Percentiles rank a stretch among this genome's conserved stretches.
Conservation (phyloP, 2,888 invertebrate genomes). For the Amphipoea lucens region DNA sequence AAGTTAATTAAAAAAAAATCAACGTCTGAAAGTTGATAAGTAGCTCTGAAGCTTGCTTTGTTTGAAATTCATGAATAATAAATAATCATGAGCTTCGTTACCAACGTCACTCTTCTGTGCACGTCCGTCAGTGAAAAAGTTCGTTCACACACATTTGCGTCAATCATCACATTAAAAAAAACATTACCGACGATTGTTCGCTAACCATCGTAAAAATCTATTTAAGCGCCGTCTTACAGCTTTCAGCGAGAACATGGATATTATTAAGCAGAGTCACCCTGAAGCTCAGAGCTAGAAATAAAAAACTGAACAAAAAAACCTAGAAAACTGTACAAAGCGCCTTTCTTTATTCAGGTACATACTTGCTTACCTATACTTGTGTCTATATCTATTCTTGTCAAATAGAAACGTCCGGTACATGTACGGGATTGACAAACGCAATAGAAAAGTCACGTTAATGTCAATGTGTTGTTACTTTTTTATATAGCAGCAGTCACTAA, state of each 20-base stretch:
- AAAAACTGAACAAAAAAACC: neutral
- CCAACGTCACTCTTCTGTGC: conserved; percentile 9
- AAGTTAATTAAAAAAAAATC: neutral
- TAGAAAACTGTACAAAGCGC: neutral
- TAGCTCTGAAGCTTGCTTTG: neutral
- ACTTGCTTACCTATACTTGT: neutral
- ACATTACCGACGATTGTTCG: conserved; percentile 10
- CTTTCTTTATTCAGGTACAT: conserved; percentile 7
- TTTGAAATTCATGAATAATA: conserved; percentile 3
- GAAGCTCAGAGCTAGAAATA: neutral
- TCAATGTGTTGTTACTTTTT: conserved; percentile 40
- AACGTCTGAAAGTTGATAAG: neutral
- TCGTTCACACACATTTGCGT: conserved; percentile 41
- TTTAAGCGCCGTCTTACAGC: conserved; percentile 14
- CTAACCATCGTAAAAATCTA: conserved; percentile 25
- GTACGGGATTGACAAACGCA: conserved; percentile 22
- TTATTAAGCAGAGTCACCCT: neutral
- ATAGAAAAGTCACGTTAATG: conserved; percentile 51
- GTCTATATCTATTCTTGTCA: conserved; percentile 14
- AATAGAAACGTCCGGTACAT: conserved; percentile 1
- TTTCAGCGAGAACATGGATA: conserved; percentile 17
- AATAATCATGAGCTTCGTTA: conserved; percentile 9
- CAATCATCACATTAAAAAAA: conserved; percentile 26
- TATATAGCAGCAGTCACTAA: conserved; percentile 22
- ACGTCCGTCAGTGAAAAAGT: conserved; percentile 26